These are phyloP conservation scores for Scelioninae gen. 1 DNA, from an alignment of 2,888 invertebrate species.

Conservation along the genomic window DNA sequence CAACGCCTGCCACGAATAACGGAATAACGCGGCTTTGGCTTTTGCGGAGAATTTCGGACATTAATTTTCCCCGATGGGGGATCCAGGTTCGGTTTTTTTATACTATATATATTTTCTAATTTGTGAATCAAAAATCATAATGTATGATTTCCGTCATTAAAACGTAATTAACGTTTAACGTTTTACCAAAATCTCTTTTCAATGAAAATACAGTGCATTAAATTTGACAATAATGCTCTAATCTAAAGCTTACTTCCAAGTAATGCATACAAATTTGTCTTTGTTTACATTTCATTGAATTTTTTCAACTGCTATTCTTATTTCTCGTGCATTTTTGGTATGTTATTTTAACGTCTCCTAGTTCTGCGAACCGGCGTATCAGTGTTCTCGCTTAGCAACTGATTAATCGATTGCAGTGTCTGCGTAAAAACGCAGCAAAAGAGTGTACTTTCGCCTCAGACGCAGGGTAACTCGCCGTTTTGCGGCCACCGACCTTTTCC, in stretches of 20 bases:
- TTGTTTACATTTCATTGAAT: no score
- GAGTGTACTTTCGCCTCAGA: conserved; percentile 56
- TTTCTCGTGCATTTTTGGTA: background rate
- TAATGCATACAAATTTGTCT: no score
- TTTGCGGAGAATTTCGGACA: conserved; percentile 28
- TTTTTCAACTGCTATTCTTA: no score
- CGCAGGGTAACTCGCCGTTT: conserved; percentile 43
- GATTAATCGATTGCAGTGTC: conserved; percentile 65
- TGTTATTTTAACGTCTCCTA: conserved; percentile 26
- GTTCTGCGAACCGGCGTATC: conserved; percentile 22
- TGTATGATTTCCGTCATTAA: no score
- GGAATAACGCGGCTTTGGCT: conserved; percentile 12
- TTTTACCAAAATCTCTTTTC: no score
- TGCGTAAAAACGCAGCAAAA: conserved; percentile 54
- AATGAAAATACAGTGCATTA: no score
- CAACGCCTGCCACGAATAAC: conserved; percentile 36
- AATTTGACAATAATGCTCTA: no score
- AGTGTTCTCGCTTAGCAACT: conserved; percentile 56
- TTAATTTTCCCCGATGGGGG: conserved; percentile 5
- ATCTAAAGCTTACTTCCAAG: no score
- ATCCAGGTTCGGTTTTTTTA: no score
- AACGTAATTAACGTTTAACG: no score
- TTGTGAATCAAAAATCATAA: no score
- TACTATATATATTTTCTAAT: no score
- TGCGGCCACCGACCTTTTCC: conserved; percentile 61